These are phyloP conservation scores for Yponomeuta cagnagella DNA, from an alignment of 2,888 invertebrate species.

Conservation along the genomic window DNA sequence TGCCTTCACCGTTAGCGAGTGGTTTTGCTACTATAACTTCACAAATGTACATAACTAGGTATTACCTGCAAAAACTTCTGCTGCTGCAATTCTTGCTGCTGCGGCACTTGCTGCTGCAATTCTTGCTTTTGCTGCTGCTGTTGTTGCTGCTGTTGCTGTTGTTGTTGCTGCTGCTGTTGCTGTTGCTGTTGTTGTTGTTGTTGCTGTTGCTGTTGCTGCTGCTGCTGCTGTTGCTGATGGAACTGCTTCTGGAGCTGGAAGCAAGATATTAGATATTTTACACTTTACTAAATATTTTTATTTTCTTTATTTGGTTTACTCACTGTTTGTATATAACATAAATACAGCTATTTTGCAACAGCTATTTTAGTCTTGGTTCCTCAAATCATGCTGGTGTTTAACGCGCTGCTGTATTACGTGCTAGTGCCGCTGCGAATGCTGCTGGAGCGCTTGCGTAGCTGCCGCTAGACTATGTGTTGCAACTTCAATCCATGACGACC, in stretches of 20 bases:
- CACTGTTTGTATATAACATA: too few relatives aligned
- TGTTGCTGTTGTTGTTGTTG: conserved; percentile 51
- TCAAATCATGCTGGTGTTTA: too few relatives aligned
- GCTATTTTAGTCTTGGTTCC: too few relatives aligned
- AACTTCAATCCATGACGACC: too few relatives aligned
- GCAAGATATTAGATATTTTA: background rate
- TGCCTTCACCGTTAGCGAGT: too few relatives aligned
- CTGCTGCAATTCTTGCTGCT: conserved; percentile 67
- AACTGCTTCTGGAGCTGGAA: conserved; percentile 55
- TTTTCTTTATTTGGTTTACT: background rate
- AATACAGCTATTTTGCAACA: too few relatives aligned
- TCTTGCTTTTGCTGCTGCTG: conserved; percentile 33
- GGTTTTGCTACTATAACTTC: too few relatives aligned
- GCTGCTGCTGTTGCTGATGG: conserved; percentile 43
- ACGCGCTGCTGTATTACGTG: too few relatives aligned
- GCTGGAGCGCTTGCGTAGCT: too few relatives aligned
- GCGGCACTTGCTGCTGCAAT: conserved; percentile 48
- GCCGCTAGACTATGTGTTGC: too few relatives aligned
- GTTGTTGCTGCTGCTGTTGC: conserved; percentile 58
- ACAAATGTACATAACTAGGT: too few relatives aligned
- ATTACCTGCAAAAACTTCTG: conserved; percentile 63
- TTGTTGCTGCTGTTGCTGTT: conserved; percentile 50
- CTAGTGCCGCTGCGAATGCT: too few relatives aligned
- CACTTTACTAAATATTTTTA: background rate
- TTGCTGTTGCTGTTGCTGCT: conserved; percentile 43